These are phyloP conservation scores for Pediacus dermestoides DNA, from an alignment of 2,888 invertebrate genomes.

Conservation along the genomic window DNA sequence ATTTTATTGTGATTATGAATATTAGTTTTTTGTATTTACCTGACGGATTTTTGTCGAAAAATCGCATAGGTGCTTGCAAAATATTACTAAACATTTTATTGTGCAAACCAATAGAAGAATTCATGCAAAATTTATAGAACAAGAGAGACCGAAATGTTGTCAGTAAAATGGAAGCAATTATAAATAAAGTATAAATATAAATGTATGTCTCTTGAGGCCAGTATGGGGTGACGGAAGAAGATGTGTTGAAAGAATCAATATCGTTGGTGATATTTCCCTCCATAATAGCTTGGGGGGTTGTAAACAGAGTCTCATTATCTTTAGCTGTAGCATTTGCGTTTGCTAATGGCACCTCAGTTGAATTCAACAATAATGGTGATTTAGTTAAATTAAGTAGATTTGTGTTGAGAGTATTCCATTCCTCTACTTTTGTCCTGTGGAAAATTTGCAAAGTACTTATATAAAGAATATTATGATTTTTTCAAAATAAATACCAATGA, in stretches of 20 bases:
- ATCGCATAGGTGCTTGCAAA: conserved; percentile 71
- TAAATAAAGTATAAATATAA: conserved; percentile 59
- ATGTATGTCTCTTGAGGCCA: conserved; percentile 44
- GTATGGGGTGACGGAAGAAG: too few species aligned
- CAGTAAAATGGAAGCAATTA: conserved; percentile 57
- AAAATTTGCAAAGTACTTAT: too few species aligned
- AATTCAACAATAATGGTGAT: too few species aligned
- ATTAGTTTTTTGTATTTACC: too few species aligned
- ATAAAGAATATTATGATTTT: conserved; percentile 13
- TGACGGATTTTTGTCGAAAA: conserved; percentile 81
- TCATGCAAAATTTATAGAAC: conserved; percentile 72
- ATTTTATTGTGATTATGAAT: too few species aligned
- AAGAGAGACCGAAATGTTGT: conserved; percentile 64
- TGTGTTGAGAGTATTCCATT: conserved; percentile 31
- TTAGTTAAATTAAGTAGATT: too few species aligned
- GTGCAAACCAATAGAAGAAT: conserved; percentile 71
- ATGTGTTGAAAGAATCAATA: too few species aligned
- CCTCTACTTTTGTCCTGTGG: conserved; percentile 52
- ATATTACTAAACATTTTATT: conserved; percentile 74
- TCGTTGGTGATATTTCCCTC: too few species aligned
- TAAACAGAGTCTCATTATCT: too few species aligned
- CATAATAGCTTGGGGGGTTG: too few species aligned
- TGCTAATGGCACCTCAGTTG: too few species aligned
- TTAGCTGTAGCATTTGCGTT: too few species aligned
- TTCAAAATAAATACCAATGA: conserved; percentile 58